phyloP scores from a whole-genome alignment of 2,888 invertebrate genomes.

The Acheta domesticus region DNA sequence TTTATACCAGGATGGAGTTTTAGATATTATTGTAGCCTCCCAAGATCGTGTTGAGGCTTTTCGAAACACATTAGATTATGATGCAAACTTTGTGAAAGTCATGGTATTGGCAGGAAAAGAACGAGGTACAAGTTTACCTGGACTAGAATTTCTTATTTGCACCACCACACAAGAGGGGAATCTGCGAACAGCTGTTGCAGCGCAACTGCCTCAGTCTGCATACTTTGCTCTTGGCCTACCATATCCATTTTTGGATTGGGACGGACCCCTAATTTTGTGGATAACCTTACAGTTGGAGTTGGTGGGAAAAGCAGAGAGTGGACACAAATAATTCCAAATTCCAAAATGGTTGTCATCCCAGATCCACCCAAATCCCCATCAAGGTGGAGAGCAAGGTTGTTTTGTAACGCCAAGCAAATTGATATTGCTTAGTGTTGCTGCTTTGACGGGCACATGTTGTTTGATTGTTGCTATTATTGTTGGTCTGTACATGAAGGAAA shows the following conservation, averaged over 20 bases:
- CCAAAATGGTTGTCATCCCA: constrained; percentile 89
- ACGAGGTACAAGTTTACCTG: constrained; percentile 58
- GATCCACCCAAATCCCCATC: constrained; percentile 61
- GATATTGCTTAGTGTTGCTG: constrained; percentile 86
- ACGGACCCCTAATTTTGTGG: constrained; percentile 97
- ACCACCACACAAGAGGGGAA: constrained; percentile 87
- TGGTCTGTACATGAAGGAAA: constrained; percentile 86
- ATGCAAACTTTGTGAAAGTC: constrained; percentile 93
- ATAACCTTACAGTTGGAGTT: constrained; percentile 73
- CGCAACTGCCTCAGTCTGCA: constrained; percentile 88
- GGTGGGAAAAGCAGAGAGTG: constrained; percentile 62
- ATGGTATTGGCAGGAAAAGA: constrained; percentile 79
- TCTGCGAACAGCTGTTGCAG: constrained; percentile 73
- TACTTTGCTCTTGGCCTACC: constrained; percentile 92
- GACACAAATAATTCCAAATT: constrained; percentile 95
- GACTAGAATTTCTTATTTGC: constrained; percentile 82
- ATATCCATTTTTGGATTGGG: constrained; percentile 96
- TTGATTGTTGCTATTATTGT: constrained; percentile 81
- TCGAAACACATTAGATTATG: constrained; percentile 84
- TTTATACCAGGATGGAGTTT: constrained; percentile 89
- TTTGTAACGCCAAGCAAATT: constrained; percentile 93
- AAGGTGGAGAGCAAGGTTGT: constrained; percentile 86
- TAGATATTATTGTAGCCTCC: constrained; percentile 79
- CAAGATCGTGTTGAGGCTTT: constrained; percentile 70
- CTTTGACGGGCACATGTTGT: constrained; percentile 79